Base-by-base conservation (phyloP, 2,113 vertebrate genomes). In the Oreochromis aureus region DNA sequence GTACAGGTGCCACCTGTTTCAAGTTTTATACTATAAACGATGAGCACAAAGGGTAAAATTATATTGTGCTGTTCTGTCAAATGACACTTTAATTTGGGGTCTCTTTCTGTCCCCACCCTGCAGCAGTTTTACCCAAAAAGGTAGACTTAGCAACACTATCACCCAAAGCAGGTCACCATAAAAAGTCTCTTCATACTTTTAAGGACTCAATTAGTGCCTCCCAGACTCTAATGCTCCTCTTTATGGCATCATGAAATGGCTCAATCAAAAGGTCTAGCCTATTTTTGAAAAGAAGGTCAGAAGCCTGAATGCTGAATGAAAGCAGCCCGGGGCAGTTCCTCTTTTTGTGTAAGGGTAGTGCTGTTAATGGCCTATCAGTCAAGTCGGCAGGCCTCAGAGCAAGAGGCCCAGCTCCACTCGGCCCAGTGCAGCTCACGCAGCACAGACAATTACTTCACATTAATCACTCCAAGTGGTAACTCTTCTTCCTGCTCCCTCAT, bases 201-300 rank as follows among this genome's bases (percentile, higher is more conserved):
- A 30, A 81, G 58, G 59, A 41, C 27, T 87, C 80, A 84, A 90
- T 86, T 83, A 89, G 83, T 54, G 81, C 73, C 71, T 84, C 46
- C 63, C 80, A 80, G 84, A 83, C 79, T 69, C 87, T 61, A 63
- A 87, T 81, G 48, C 76, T 87, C 54, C 83, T 55, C 86, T 86
- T 80, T 18, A 30, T 82, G 81, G 69, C 71, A 81, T 89, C 55
- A 32, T 56, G 58, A 87, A 89, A 89, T 32, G 10, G 86, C 92
- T 94, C 81, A 53, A 91, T 92, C 86, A 90, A 94, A 94, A 89
- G 80, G 91, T 93, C 91, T 87, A 76, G 80, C 13, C 89, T 92
- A 82, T 95, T 95, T 95, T 92, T 88, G 88, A 87, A 92, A 94
- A 94, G 86, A 91, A 76, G 93, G 93, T 94, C 93, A 91, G 89